These are phyloP conservation scores for Leucophora obtusa DNA, from an alignment of 2,888 invertebrate genomes.

Conservation along the genomic window DNA sequence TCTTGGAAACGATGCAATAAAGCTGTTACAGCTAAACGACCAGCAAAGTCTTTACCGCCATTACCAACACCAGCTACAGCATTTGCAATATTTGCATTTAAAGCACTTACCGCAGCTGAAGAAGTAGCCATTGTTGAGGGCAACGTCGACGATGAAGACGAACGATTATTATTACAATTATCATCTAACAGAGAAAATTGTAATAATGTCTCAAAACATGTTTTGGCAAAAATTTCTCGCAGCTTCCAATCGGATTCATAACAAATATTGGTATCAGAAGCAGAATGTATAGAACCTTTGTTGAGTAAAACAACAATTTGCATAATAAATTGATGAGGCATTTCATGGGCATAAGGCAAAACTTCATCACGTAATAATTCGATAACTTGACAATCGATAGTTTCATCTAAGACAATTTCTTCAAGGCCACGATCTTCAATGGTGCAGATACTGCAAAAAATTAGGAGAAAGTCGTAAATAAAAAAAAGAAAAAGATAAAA, in stretches of 20 bases:
- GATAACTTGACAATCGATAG: conserved; percentile 90
- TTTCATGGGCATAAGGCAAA: conserved; percentile 86
- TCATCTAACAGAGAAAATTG: conserved; percentile 94
- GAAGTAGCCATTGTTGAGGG: conserved; percentile 21
- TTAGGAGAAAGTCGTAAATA: not conserved
- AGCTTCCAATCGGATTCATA: conserved; percentile 89
- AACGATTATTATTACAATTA: conserved; percentile 79
- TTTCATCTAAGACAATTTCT: conserved; percentile 84
- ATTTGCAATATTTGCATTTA: conserved; percentile 70
- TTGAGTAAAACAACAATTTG: conserved; percentile 90
- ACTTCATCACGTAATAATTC: conserved; percentile 90
- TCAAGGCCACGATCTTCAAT: conserved; percentile 81
- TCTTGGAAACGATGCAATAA: conserved; percentile 95
- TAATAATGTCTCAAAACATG: conserved; percentile 96
- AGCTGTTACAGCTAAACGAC: conserved; percentile 92
- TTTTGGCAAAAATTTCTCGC: conserved; percentile 96
- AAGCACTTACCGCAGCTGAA: conserved; percentile 49
- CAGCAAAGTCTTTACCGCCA: conserved; percentile 82
- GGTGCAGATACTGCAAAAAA: conserved; percentile 78
- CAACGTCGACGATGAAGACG: conserved; percentile 36
- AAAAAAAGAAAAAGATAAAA: not conserved
- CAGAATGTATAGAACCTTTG: conserved; percentile 91
- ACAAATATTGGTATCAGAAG: conserved; percentile 82
- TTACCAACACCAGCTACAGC: conserved; percentile 63
- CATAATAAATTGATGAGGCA: conserved; percentile 90